A percentile compares a stretch with the other conserved stretches of the same genome.
Evolutionary conservation across 2,888 invertebrate genomes (phyloP).

Genomic region (Cremastinae sp.): DNA sequence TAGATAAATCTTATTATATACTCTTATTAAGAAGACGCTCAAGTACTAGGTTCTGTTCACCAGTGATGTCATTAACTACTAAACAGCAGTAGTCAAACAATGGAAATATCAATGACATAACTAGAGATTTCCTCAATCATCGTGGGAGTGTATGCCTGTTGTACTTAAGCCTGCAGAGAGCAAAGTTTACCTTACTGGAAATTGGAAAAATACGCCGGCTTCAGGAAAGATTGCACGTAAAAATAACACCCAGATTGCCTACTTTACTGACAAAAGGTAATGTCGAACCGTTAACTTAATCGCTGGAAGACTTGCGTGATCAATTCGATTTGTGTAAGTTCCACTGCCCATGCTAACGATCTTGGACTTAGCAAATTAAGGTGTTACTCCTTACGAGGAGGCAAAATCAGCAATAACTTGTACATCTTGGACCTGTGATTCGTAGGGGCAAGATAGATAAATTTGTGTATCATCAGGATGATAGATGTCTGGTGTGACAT

Average conservation of each 20-base stretch:
- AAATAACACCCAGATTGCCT: neutral
- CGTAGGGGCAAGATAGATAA: no score
- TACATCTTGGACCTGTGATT: no score
- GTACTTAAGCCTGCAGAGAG: conserved; percentile 31
- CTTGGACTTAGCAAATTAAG: no score
- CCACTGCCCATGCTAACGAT: no score
- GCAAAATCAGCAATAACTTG: no score
- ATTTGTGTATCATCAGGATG: no score
- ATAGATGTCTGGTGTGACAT: no score
- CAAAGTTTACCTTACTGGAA: neutral
- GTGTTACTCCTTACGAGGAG: no score
- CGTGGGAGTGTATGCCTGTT: conserved; percentile 20
- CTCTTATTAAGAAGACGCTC: neutral
- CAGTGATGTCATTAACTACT: conserved; percentile 27
- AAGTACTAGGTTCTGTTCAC: conserved; percentile 26
- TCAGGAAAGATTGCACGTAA: neutral
- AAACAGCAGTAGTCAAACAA: conserved; percentile 41
- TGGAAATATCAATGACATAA: conserved; percentile 30
- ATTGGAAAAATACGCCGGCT: neutral
- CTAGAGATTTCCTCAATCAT: conserved; percentile 13
- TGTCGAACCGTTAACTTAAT: neutral
- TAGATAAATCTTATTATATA: neutral
- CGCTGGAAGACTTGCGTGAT: neutral
- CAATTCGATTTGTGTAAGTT: no score
- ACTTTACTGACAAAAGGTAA: neutral